Base-by-base conservation (phyloP, 1,140 invertebrate species). In the Doryteuthis pealeii region DNA sequence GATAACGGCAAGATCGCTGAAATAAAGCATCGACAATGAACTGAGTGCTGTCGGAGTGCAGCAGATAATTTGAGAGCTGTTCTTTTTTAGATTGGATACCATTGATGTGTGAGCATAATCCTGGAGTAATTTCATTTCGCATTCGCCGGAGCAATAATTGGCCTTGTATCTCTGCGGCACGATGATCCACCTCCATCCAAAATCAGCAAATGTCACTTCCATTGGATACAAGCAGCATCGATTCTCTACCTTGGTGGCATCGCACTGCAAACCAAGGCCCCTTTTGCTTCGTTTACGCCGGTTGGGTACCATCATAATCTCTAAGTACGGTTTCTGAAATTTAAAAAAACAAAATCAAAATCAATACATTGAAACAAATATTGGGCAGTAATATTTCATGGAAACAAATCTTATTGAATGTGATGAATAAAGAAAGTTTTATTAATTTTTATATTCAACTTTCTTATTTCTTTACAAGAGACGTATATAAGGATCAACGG, bases 161-260 rank as follows among this genome's bases (percentile, higher is more conserved):
- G 81, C 81, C 28, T 75, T 74, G 45, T 82, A 83, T 31, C 78
- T 76, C 15, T 88, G 89, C 6, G 95, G 95, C 49, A 94, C 94
- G 76, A 97, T 96, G 82, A 98, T 95, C 89, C 96, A 95, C 85
- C 96, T 94, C 95, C 95, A 97, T 73, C 95, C 95, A 22, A 97
- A 90, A 73, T 94, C 92, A 77, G 92, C 92, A 89, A 97, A 97
- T 85, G 92, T 94, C 65, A 97, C 94, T 89, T 94, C 95, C 88
- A 96, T 94, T 31, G 93, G 91, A 86, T 96, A 93, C 81, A 96
- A 95, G 88, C 95, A 97, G 87, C 96, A 97, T 84, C 86, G 73
- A 18, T 76, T 67, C 70, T 81, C 80, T 18, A 72, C 74, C 31
- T 80, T 78, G 73, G 80, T 76, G 33, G 77, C 80, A 14, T 74